Evolutionary conservation across 2,888 invertebrate species (phyloP), one percentile per base, ranked within the genome.

Genomic region (Archips xylosteana): DNA sequence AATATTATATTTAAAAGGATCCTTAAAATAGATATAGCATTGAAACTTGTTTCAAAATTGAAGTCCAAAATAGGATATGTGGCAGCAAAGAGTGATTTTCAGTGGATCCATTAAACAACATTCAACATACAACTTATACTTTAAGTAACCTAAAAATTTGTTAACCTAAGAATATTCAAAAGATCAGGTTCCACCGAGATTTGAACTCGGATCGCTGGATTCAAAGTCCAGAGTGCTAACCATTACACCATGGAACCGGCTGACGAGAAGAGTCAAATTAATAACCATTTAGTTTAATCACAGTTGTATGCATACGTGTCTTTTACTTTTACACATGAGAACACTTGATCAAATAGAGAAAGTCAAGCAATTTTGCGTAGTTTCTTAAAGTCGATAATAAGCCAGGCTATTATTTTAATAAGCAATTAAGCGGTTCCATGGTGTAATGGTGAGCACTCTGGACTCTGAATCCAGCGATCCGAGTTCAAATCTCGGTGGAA

Each of bases 201-300:
- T 96, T 96, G 96, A 96, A 96, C 96, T 96, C 96, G 96, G 96
- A 96, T 96, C 96, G 96, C 96, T 96, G 96, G 96, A 96, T 96
- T 96, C 96, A 96, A 95, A 96, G 96, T 96, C 96, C 96, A 96
- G 96, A 96, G 96, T 96, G 96, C 96, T 96, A 95, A 96, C 64
- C 64, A 64, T 49, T 64, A 64, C 62, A 62, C 64, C 64, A 64
- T 64, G 64, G 64, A 32, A 47, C 54, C 54, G 36, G 32, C 5
- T 57, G 57, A 57, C 23, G 32, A 32, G 32, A 23, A 1, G 12
- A 32, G 3, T 32, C 32, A 57, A 57, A 57, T 15, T 10, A 32
- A 32, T 57, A 3, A n/a, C 15, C 9, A 57, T 32, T 57, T 32
- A 57, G 5, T n/a, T 36, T 60, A 23, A 42, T 8, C 15, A 54